Conservation (phyloP, 2,888 invertebrate species). For the Drosophila gaucha region DNA sequence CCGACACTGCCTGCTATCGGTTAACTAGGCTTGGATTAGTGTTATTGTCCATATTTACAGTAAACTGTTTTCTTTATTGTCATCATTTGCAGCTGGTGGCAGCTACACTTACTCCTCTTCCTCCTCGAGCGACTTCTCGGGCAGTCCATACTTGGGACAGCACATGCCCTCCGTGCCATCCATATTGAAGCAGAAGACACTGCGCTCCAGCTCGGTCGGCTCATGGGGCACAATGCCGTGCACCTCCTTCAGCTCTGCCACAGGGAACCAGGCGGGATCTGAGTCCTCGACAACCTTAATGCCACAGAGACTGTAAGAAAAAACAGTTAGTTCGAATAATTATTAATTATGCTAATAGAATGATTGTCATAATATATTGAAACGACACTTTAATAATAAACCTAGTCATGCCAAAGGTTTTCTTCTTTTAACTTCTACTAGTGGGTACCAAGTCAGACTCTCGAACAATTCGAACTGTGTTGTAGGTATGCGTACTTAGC, state of each 20-base stretch:
- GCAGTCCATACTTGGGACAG: slow-evolving; percentile 87
- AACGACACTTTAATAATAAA: too few relatives aligned
- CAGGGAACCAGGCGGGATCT: slow-evolving; percentile 96
- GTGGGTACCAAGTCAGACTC: too few relatives aligned
- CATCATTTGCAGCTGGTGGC: background rate
- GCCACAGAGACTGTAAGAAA: slow-evolving; percentile 88
- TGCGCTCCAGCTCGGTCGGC: slow-evolving; percentile 90
- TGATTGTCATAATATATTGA: too few relatives aligned
- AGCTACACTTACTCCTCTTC: slow-evolving; percentile 79
- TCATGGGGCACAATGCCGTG: slow-evolving; percentile 94
- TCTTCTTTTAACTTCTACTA: too few relatives aligned
- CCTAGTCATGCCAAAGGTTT: too few relatives aligned
- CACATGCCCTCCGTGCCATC: slow-evolving; percentile 94
- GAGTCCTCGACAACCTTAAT: slow-evolving; percentile 93
- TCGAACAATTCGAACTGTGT: too few relatives aligned
- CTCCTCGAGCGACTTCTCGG: slow-evolving; percentile 84
- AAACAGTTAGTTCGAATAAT: too few relatives aligned
- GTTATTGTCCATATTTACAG: slow-evolving; percentile 75
- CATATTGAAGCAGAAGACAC: slow-evolving; percentile 92
- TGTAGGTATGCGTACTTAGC: too few relatives aligned
- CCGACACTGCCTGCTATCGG: slow-evolving; percentile 39
- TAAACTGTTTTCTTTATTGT: slow-evolving; percentile 42
- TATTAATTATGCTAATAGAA: too few relatives aligned
- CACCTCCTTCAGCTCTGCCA: slow-evolving; percentile 94
- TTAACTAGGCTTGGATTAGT: too few relatives aligned